Evolutionary conservation across 2,888 invertebrate genomes (phyloP), one percentile per base, ranked within the genome.

Genomic region (Nysson spinosus): DNA sequence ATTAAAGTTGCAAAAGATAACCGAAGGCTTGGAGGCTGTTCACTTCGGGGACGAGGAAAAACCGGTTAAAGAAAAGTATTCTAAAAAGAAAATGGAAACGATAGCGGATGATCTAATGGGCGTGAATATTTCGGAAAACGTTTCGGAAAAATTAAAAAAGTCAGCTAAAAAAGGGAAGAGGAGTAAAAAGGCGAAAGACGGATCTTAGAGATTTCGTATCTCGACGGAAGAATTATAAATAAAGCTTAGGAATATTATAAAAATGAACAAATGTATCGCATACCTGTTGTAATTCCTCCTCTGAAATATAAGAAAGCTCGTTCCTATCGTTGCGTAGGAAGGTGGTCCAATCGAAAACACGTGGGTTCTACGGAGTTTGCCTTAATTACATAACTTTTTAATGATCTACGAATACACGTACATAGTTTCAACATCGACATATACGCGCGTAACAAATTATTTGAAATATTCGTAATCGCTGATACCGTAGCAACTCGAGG

Each of bases 321-420:
- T n/a, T n/a, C n/a, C n/a, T n/a, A n/a, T n/a, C n/a, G n/a, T n/a
- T n/a, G n/a, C n/a, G n/a, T n/a, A n/a, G n/a, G n/a, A n/a, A n/a
- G n/a, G n/a, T n/a, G n/a, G n/a, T n/a, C n/a, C n/a, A n/a, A n/a
- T n/a, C n/a, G n/a, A n/a, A n/a, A n/a, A n/a, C n/a, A n/a, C n/a
- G n/a, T n/a, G n/a, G n/a, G n/a, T n/a, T n/a, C n/a, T n/a, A n/a
- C n/a, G n/a, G n/a, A n/a, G n/a, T n/a, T n/a, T n/a, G n/a, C n/a
- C n/a, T n/a, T n/a, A n/a, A n/a, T n/a, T n/a, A n/a, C n/a, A n/a
- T n/a, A n/a, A n/a, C n/a, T n/a, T n/a, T n/a, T n/a, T n/a, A n/a
- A n/a, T n/a, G n/a, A n/a, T 62, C 28, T 43, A 64, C 47, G 35
- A 24, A 17, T 47, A 19, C 28, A 62, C 35, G 43, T 7, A 22